A percentile compares a stretch with the other conserved stretches of the same genome.
These are phyloP conservation scores for Hyla sarda DNA, from an alignment of 2,113 vertebrate species.

Conservation along the genomic window DNA sequence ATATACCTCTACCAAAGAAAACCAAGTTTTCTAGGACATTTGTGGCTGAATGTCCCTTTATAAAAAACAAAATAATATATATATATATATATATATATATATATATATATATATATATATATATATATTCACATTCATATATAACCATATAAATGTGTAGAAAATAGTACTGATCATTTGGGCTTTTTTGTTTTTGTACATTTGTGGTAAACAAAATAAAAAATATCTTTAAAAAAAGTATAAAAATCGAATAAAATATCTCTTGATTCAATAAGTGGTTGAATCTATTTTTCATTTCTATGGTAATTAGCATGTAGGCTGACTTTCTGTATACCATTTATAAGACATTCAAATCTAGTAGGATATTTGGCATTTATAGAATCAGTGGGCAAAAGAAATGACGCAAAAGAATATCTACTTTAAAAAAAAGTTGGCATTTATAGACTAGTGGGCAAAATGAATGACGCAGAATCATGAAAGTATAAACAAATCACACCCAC, in stretches of 20 bases:
- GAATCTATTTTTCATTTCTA: not conserved
- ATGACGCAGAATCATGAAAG: conserved; percentile 5
- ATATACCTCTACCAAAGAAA: no score
- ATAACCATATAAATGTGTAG: no score
- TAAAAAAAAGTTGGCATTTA: conserved; percentile 21
- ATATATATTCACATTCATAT: no score
- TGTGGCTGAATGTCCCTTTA: no score
- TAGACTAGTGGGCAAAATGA: conserved; percentile 6
- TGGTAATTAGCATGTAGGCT: conserved; percentile 16
- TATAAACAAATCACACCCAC: conserved; percentile 9
- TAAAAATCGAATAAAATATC: not conserved
- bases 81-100: no score
- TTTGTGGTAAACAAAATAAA: no score
- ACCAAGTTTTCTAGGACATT: no score
- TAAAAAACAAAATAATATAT: no score
- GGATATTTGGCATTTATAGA: not conserved
- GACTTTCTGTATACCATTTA: not conserved
- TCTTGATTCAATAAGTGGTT: not conserved
- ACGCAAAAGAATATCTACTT: not conserved
- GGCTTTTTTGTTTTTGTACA: no score
- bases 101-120: no score
- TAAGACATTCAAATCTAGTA: not conserved
- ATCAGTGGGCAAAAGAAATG: not conserved
- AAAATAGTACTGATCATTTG: no score
- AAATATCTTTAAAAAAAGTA: no score